These are phyloP conservation scores for Zygothrica quintamaculata DNA, from an alignment of 2,888 invertebrate genomes.

Conservation along the genomic window DNA sequence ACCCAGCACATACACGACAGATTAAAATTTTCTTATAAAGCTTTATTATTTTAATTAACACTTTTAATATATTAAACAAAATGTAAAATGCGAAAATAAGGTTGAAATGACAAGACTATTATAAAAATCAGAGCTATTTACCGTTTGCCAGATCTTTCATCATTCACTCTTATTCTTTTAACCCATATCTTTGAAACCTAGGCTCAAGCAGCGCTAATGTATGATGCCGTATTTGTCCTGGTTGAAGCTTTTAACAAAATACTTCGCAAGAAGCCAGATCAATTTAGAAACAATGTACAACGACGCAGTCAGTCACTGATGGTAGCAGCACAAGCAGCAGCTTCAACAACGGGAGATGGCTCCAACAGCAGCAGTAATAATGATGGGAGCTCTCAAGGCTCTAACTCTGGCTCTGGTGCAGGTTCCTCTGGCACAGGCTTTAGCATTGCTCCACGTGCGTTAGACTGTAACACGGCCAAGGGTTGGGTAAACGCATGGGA, in stretches of 20 bases:
- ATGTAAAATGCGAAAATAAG: constrained; percentile 74
- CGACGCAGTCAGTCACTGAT: constrained; percentile 87
- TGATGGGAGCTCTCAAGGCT: constrained; percentile 4
- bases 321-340: constrained; percentile 71
- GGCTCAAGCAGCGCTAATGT: constrained; percentile 98
- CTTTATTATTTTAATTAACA: no score
- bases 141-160: no score
- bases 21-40: no score
- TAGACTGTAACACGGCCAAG: constrained; percentile 94
- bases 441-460: constrained; percentile 84
- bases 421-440: constrained; percentile 84
- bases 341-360: constrained; percentile 77
- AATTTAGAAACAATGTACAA: constrained; percentile 90
- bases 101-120: no score
- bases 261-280: constrained; percentile 93
- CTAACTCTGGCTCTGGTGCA: constrained; percentile 23
- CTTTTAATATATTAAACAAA: constrained; percentile 11
- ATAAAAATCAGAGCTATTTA: no score
- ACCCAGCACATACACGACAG: no score
- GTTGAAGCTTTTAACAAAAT: constrained; percentile 95
- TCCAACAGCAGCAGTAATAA: constrained; percentile 57
- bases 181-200: constrained; percentile 78
- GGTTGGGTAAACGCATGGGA: constrained; percentile 95
- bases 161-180: neutral
- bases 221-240: constrained; percentile 96